A percentile compares a stretch with the other conserved stretches of the same genome.
These are phyloP conservation scores for Ptychoptera albimana DNA, from an alignment of 2,888 invertebrate genomes.

Conservation along the genomic window DNA sequence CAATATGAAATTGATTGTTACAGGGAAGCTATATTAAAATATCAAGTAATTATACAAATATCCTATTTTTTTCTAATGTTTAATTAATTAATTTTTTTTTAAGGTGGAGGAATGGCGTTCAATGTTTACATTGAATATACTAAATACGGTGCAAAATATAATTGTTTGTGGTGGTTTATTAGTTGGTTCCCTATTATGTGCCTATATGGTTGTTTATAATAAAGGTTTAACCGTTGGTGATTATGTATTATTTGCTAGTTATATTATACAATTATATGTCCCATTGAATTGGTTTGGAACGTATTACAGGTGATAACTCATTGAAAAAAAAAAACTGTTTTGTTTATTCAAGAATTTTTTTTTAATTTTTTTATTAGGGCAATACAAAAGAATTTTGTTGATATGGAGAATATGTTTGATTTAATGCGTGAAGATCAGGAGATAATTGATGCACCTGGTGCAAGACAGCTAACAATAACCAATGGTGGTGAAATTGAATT, in stretches of 20 bases:
- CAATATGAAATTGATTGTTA: slow-evolving; percentile 79
- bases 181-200: slow-evolving; percentile 75
- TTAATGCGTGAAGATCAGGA: slow-evolving; percentile 76
- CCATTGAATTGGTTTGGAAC: slow-evolving; percentile 98
- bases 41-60: slow-evolving; percentile 41
- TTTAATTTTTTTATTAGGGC: no score
- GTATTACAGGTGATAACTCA: slow-evolving; percentile 64
- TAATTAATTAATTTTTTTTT: slow-evolving; percentile 8
- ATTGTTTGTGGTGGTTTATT: slow-evolving; percentile 76
- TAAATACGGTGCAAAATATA: slow-evolving; percentile 83
- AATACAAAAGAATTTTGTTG: slow-evolving; percentile 93
- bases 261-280: slow-evolving; percentile 85
- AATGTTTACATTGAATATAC: slow-evolving; percentile 66
- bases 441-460: slow-evolving; percentile 68
- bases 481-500: slow-evolving; percentile 66
- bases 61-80: background rate
- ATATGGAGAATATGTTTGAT: slow-evolving; percentile 99
- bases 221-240: slow-evolving; percentile 75
- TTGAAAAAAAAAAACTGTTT: no score
- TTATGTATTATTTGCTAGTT: slow-evolving; percentile 89
- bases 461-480: slow-evolving; percentile 49
- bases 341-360: no score
- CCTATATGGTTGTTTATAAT: slow-evolving; percentile 62
- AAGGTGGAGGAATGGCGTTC: slow-evolving; percentile 84
- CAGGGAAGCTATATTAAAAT: slow-evolving; percentile 66